Evolutionary conservation across 2,888 invertebrate genomes (phyloP), one percentile per base, ranked within the genome.

Genomic region (Drosophila percnosoma): DNA sequence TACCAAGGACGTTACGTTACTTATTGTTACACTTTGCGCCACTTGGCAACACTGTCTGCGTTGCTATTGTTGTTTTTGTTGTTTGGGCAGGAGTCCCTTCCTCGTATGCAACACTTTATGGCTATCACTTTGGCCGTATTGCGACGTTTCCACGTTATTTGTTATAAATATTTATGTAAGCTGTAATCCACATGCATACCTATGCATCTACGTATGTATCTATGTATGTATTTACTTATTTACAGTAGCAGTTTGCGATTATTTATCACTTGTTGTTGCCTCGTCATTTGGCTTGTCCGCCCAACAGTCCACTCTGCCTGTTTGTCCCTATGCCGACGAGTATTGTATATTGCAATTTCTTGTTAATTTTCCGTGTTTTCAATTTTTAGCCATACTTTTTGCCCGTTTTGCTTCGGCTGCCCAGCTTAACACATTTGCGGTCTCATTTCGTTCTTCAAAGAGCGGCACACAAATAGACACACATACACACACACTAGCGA

Each of bases 1-100:
- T 78, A 63, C 78, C 78, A 78, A 78, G 82, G 82, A 79, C 82
- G 82, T 63, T 79, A 81, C 74, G 62, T 81, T 78, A 71, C 64
- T 72, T 80, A 68, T 72, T 77, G 78, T 78, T 65, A 62, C 61
- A 64, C 71, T 78, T 78, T 68, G 62, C 68, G 65, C 65, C 81
- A 78, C 78, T 81, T 76, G 68, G 68, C 78, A 80, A 77, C 78
- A 78, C 81, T 78, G 78, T 70, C 70, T 69, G 42, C 62, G 45
- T 34, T 55, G 21, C 53, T 67, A 34, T 64, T 80, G 45, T 49
- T 66, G 48, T 33, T 33, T 33, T 57, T 65, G 45, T 24, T 63
- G 29, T 57, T 57, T 64, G 52, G 53, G 27, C 53, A 42, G 48
- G 31, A 11, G 29, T 58, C 51, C 57, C 63, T 66, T 75, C 67